Conservation (phyloP, 2,113 vertebrate species). For the Callopanchax toddi region DNA sequence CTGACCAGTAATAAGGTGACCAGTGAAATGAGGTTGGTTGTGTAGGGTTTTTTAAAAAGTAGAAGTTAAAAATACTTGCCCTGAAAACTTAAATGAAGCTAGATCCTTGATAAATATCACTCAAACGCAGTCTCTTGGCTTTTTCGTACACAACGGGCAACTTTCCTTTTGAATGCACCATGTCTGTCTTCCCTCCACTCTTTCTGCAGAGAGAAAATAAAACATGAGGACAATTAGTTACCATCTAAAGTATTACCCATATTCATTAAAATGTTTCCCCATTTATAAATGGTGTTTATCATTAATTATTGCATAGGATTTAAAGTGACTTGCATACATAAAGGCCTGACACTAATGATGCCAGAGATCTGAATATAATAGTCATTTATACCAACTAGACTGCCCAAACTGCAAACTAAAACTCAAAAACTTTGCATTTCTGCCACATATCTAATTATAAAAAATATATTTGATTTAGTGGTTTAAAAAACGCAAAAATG, state of each 20-base stretch:
- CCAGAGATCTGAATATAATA: too few relatives aligned
- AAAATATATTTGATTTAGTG: not conserved
- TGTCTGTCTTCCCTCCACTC: conserved; percentile 99
- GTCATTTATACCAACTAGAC: too few relatives aligned
- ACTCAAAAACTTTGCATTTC: too few relatives aligned
- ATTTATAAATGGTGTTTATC: too few relatives aligned
- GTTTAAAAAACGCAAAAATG: not conserved
- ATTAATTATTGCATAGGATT: too few relatives aligned
- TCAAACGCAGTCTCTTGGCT: conserved; percentile 99
- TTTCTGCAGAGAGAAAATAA: conserved; percentile 82
- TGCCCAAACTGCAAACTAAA: too few relatives aligned
- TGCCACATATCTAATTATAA: too few relatives aligned
- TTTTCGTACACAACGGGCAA: conserved; percentile 99
- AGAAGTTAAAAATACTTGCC: conserved; percentile 80
- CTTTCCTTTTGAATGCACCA: conserved; percentile 99
- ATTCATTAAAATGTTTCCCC: not conserved
- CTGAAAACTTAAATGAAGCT: conserved; percentile 93
- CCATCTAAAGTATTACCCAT: not conserved
- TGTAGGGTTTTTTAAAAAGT: too few relatives aligned
- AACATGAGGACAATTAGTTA: not conserved
- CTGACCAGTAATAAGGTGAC: too few relatives aligned
- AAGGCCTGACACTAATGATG: too few relatives aligned
- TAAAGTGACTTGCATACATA: too few relatives aligned
- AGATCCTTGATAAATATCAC: conserved; percentile 91
- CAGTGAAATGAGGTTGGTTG: too few relatives aligned